Conservation (phyloP, 1,140 invertebrate genomes). For the Drosophila chauvacae region DNA sequence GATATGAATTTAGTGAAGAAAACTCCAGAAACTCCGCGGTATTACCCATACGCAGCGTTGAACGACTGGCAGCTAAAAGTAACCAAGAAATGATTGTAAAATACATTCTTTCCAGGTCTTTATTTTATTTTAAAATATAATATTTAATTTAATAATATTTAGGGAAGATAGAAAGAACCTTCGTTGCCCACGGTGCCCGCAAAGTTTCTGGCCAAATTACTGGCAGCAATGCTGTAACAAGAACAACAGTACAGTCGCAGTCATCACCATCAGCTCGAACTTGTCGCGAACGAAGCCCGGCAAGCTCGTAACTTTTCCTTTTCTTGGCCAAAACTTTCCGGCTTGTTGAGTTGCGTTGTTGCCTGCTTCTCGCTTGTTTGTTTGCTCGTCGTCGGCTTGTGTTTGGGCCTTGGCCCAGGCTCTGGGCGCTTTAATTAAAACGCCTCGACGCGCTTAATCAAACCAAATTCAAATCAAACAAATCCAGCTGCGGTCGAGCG, state of each 20-base stretch:
- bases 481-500: constrained; percentile 32
- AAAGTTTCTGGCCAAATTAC: constrained; percentile 14
- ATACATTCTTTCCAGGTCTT: too few relatives aligned
- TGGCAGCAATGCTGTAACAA: neutral
- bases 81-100: too few relatives aligned
- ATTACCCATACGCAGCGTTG: too few relatives aligned
- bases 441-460: constrained; percentile 14
- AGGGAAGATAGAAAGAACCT: too few relatives aligned
- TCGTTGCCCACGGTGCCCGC: neutral
- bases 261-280: constrained; percentile 9
- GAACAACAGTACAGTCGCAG: constrained; percentile 8
- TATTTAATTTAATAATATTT: too few relatives aligned
- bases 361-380: neutral
- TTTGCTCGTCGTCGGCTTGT: neutral
- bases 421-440: constrained; percentile 24
- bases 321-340: constrained; percentile 6
- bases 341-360: neutral
- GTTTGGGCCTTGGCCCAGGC: too few relatives aligned
- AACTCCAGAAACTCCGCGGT: too few relatives aligned
- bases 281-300: constrained; percentile 15
- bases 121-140: too few relatives aligned
- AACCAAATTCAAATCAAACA: constrained; percentile 40
- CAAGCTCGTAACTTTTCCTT: constrained; percentile 6
- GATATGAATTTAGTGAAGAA: too few relatives aligned
- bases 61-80: too few relatives aligned